Conservation (phyloP, 2,113 vertebrate species). For the Cottus gobio region DNA sequence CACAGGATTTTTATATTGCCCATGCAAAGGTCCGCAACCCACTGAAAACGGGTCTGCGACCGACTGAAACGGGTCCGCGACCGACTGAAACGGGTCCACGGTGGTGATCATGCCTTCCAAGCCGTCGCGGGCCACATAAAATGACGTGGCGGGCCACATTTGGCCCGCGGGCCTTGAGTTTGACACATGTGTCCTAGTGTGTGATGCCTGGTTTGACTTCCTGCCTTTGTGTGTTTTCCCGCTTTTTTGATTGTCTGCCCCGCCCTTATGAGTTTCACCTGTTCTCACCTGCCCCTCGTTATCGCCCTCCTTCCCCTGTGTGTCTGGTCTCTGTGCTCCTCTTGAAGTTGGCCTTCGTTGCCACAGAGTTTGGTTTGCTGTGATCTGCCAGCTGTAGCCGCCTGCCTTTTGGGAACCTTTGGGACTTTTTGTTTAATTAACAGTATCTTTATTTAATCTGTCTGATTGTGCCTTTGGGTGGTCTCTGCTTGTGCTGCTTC, state of each 20-base stretch:
- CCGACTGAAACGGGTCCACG: no score
- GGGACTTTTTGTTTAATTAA: neutral
- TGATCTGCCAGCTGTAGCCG: neutral
- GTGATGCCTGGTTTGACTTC: neutral
- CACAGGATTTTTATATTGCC: no score
- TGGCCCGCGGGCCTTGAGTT: no score
- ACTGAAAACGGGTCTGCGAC: no score
- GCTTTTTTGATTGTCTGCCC: neutral
- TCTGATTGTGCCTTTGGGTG: neutral
- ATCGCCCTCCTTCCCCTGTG: neutral
- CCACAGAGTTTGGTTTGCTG: neutral
- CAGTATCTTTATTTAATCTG: neutral
- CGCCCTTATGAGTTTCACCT: neutral
- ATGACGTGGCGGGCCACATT: no score
- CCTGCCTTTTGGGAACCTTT: neutral
- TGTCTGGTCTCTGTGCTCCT: neutral
- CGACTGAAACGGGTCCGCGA: no score
- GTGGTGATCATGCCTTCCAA: no score
- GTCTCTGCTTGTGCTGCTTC: neutral
- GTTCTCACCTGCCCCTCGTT: neutral
- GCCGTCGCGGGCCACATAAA: no score
- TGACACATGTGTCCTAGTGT: no score
- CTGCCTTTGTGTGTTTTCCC: neutral
- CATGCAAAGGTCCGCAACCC: no score
- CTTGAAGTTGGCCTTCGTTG: neutral